Evolutionary conservation across 2,888 invertebrate genomes (phyloP), one percentile per base, ranked within the genome.

Genomic region (Marasmarcha lunaedactyla): DNA sequence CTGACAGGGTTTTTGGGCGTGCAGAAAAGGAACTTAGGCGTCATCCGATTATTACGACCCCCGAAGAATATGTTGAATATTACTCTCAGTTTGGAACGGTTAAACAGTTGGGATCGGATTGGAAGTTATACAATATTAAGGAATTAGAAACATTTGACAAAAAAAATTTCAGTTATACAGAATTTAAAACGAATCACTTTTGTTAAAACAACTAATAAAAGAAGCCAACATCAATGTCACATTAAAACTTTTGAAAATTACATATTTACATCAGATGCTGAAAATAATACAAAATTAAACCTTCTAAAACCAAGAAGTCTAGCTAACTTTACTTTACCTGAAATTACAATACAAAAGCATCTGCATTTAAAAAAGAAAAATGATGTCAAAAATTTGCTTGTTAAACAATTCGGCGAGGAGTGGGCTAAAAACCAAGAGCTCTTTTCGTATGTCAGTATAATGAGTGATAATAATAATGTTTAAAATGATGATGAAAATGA

Each of bases 281-380:
- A 30, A 30, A 30, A 30, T 30, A 30, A 30, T 30, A 30, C 30
- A 30, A 30, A 30, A 30, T 30, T 30, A 30, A 30, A 30, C 30
- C 30, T 30, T 30, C 10, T 30, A 30, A 30, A 30, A 30, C 30
- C 6, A 30, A 30, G 30, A 35, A 35, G 35, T 35, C 35, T 35
- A 35, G 35, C 6, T 35, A 35, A 35, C 35, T 35, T 35, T 35
- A 35, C 13, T 30, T 30, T 30, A 30, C 30, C 35, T 35, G 35
- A 35, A 35, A 35, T 35, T 35, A 14, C 13, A 35, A 35, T 35
- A 35, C 35, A 35, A 35, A 35, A 35, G 13, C 35, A 35, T 35
- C 10, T 35, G 35, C 7, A 35, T 35, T 35, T 35, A 35, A 35
- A 35, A 35, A 35, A 35, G 35, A 35, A 35, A 35, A 35, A 35